These are phyloP conservation scores for Hypothenemus hampei DNA, from an alignment of 1,140 invertebrate genomes.

Conservation along the genomic window DNA sequence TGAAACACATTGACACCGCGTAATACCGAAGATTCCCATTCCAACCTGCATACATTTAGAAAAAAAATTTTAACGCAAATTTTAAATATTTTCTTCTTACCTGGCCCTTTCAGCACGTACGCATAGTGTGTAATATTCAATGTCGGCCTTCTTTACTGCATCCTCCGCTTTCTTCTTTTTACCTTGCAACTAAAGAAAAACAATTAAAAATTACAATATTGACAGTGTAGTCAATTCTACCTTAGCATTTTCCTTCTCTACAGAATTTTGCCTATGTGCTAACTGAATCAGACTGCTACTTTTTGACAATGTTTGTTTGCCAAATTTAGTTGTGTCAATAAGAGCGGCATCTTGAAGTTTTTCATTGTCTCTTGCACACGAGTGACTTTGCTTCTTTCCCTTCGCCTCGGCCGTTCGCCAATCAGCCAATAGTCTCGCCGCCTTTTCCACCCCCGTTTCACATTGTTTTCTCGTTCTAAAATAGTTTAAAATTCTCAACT, in stretches of 20 bases:
- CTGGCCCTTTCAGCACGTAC: constrained; percentile 82
- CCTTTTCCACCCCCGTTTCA: constrained; percentile 83
- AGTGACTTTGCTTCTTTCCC: constrained; percentile 79
- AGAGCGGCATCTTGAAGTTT: constrained; percentile 70
- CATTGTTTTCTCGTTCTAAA: constrained; percentile 58
- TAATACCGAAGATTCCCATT: constrained; percentile 85
- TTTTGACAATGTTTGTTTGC: constrained; percentile 38
- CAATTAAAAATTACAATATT: neutral
- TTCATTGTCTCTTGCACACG: constrained; percentile 80
- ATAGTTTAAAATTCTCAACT: neutral
- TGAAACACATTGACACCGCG: constrained; percentile 75
- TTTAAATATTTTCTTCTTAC: constrained; percentile 43
- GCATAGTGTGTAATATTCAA: constrained; percentile 89
- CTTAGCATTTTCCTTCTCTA: constrained; percentile 65
- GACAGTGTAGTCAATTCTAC: constrained; percentile 41
- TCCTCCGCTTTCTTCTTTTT: constrained; percentile 89
- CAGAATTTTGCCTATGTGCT: constrained; percentile 47
- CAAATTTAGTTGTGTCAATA: constrained; percentile 41
- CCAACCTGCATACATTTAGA: constrained; percentile 54
- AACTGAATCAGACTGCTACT: constrained; percentile 44
- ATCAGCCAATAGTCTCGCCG: constrained; percentile 73
- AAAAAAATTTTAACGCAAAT: neutral
- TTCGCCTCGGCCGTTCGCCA: constrained; percentile 81
- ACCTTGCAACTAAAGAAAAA: constrained; percentile 66
- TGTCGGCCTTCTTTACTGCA: constrained; percentile 81